phyloP scores from a whole-genome alignment of 53 echinoderm and acorn worm species.

The Crossaster papposus region DNA sequence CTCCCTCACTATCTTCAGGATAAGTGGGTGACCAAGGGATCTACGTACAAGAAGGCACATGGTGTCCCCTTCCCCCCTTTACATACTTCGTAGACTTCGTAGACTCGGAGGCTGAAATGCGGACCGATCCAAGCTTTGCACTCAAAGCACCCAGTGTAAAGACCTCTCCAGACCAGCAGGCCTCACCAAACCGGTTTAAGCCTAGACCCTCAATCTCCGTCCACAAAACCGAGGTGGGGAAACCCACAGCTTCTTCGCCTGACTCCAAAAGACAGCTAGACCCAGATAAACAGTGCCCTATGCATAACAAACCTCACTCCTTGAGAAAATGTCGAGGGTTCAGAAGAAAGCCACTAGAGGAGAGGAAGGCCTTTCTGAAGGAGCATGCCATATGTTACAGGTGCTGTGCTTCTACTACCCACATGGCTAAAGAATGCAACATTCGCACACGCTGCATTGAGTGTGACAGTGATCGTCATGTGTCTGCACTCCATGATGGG shows the following conservation, averaged over 20 bases:
- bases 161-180: background rate
- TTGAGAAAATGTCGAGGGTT: constrained; percentile 55
- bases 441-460: background rate
- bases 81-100: constrained; percentile 52
- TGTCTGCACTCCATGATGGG: constrained; percentile 45
- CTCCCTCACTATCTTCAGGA: constrained; percentile 61
- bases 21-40: constrained; percentile 56
- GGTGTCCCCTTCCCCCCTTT: constrained; percentile 62
- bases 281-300: constrained; percentile 49
- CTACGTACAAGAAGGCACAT: constrained; percentile 51
- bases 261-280: background rate
- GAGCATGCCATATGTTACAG: constrained; percentile 49
- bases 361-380: constrained; percentile 55
- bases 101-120: constrained; percentile 28
- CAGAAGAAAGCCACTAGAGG: constrained; percentile 38
- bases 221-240: constrained; percentile 30
- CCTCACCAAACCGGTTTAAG: constrained; percentile 13
- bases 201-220: constrained; percentile 19
- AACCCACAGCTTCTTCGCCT: background rate
- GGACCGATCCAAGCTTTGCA: constrained; percentile 53
- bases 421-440: constrained; percentile 48
- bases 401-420: constrained; percentile 53
- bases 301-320: too few species aligned
- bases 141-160: background rate
- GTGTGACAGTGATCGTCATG: constrained; percentile 52